Evolutionary conservation across 2,113 vertebrate genomes (phyloP).

Genomic region (Thamnophis sirtalis): DNA sequence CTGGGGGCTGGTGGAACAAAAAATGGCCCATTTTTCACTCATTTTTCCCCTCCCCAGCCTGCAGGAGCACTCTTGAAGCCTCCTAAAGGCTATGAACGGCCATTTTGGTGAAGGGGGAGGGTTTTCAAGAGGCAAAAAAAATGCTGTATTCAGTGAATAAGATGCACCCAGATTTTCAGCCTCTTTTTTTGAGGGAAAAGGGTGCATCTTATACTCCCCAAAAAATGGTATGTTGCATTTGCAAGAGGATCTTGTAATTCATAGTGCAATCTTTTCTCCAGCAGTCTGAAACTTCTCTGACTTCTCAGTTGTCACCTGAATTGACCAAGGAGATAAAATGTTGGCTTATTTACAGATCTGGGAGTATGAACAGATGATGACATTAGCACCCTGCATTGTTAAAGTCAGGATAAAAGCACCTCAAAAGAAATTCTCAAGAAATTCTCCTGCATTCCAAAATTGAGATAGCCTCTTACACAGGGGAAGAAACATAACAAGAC

Average conservation of each 20-base stretch:
- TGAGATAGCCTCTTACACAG: background rate
- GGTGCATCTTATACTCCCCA: too few relatives aligned
- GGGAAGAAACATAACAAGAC: background rate
- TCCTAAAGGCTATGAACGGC: too few relatives aligned
- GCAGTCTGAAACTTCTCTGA: background rate
- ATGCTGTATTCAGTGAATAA: too few relatives aligned
- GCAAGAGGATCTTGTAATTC: background rate
- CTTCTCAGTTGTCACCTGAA: background rate
- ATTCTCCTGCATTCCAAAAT: background rate
- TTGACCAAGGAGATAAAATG: background rate
- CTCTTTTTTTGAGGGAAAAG: too few relatives aligned
- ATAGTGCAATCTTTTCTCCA: background rate
- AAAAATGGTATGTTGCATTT: background rate
- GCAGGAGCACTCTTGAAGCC: too few relatives aligned
- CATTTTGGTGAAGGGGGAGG: too few relatives aligned
- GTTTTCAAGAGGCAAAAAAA: too few relatives aligned
- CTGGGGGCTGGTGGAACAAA: too few relatives aligned
- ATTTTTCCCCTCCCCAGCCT: too few relatives aligned
- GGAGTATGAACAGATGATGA: background rate
- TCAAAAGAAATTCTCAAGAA: background rate
- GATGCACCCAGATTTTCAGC: too few relatives aligned
- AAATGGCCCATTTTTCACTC: too few relatives aligned
- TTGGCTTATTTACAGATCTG: background rate
- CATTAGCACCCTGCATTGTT: background rate
- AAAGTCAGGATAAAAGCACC: background rate